These are phyloP conservation scores for Orchesellides sinensis DNA, from an alignment of 2,888 invertebrate genomes.

Conservation along the genomic window DNA sequence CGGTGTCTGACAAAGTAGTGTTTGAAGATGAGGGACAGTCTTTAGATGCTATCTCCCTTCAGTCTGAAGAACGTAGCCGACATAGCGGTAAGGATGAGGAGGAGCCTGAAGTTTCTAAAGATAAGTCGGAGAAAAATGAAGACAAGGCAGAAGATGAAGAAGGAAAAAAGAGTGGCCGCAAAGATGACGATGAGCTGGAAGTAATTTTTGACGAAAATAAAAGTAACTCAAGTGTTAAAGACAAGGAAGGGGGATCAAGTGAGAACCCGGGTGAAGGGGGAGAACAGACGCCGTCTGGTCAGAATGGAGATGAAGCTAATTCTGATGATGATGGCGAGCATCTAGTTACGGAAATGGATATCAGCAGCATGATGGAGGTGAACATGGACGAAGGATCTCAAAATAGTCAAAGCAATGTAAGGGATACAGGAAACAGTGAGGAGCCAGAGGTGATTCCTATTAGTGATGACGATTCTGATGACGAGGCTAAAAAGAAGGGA, in stretches of 20 bases:
- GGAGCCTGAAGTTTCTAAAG: constrained; percentile 59
- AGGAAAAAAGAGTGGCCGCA: constrained; percentile 30
- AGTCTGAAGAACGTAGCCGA: constrained; percentile 39
- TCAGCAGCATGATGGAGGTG: constrained; percentile 63
- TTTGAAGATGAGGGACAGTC: constrained; percentile 56
- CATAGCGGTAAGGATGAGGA: constrained; percentile 57
- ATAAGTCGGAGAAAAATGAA: background rate
- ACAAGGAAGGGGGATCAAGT: background rate
- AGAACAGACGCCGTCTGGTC: constrained; percentile 4
- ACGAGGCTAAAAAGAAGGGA: constrained; percentile 65
- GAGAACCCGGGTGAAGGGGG: background rate
- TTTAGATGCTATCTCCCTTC: constrained; percentile 57
- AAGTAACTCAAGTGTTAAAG: constrained; percentile 27
- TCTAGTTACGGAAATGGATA: constrained; percentile 55
- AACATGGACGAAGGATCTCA: constrained; percentile 53
- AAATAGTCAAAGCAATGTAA: constrained; percentile 4
- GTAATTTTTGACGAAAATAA: constrained; percentile 16
- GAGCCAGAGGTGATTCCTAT: constrained; percentile 51
- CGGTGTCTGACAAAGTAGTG: constrained; percentile 71
- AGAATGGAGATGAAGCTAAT: background rate
- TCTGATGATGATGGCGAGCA: constrained; percentile 41
- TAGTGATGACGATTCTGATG: constrained; percentile 41
- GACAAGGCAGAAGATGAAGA: constrained; percentile 28
- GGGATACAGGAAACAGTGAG: background rate
- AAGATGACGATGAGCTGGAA: background rate